phyloP scores from a whole-genome alignment of 2,888 invertebrate genomes.

The Yponomeuta sedellus region DNA sequence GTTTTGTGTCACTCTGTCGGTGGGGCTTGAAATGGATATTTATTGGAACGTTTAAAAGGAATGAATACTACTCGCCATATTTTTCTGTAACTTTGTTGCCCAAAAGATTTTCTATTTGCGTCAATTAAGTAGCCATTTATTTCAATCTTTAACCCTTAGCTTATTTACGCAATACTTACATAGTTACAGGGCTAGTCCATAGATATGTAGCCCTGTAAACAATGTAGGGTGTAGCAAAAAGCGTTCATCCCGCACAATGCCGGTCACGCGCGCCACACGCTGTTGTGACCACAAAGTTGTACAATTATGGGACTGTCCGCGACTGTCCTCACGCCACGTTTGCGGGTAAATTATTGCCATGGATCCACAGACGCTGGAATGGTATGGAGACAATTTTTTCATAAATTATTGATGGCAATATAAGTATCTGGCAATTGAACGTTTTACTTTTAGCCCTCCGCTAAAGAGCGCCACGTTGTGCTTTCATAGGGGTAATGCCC shows the following conservation, averaged over 20 bases:
- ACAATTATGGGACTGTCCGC: slow-evolving; percentile 6
- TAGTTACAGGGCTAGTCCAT: not conserved
- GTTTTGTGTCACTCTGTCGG: not conserved
- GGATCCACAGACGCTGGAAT: not conserved
- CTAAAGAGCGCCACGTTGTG: no score
- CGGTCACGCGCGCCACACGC: slow-evolving; percentile 11
- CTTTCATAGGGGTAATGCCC: no score
- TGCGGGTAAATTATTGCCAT: not conserved
- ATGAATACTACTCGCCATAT: no score
- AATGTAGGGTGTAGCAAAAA: not conserved
- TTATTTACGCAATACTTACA: not conserved
- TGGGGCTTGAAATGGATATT: not conserved
- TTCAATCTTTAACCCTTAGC: not conserved
- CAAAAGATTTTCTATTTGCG: no score
- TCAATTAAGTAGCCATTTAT: not conserved
- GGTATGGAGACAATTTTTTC: not conserved
- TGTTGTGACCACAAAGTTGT: slow-evolving; percentile 10
- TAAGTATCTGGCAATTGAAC: no score
- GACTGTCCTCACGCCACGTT: not conserved
- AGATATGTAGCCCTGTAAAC: not conserved
- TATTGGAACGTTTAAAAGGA: no score
- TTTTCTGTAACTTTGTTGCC: no score
- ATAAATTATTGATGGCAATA: not conserved
- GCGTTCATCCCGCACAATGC: not conserved
- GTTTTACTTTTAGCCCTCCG: no score